Percentiles rank a stretch among this genome's conserved stretches.
Evolutionary conservation across 2,113 vertebrate genomes (phyloP).

Genomic region (Pungitius pungitius): DNA sequence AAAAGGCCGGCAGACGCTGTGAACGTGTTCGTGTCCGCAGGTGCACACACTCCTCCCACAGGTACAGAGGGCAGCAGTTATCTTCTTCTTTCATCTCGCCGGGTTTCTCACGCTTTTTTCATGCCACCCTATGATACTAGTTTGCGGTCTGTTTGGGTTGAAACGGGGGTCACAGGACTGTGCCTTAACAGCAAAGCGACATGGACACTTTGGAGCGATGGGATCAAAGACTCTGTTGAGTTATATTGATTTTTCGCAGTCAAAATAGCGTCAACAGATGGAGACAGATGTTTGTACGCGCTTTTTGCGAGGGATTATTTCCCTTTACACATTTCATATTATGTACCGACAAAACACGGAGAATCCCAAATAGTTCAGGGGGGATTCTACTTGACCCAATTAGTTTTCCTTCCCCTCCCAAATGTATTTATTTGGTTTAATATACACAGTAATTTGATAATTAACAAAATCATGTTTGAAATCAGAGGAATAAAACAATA

Average conservation of each 20-base stretch:
- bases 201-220: background rate
- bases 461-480: too few relatives aligned
- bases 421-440: background rate
- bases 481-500: too few relatives aligned
- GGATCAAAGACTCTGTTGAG: slow-evolving; percentile 16
- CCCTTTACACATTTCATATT: background rate
- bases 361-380: background rate
- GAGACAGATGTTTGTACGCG: too few relatives aligned
- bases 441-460: background rate
- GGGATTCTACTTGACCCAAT: background rate
- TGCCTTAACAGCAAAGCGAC: background rate
- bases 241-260: background rate
- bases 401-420: background rate
- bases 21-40: slow-evolving; percentile 40
- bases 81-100: slow-evolving; percentile 47
- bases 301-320: background rate
- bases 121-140: background rate
- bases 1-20: background rate
- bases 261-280: background rate
- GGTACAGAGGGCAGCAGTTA: background rate
- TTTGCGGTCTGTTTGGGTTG: slow-evolving; percentile 27
- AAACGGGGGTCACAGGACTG: slow-evolving; percentile 25
- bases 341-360: background rate
- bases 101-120: slow-evolving; percentile 30
- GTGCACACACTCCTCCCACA: slow-evolving; percentile 61